Percentiles rank a stretch among this genome's conserved stretches.
phyloP scores from a whole-genome alignment of 2,888 invertebrate genomes.

The Hirtodrosophila confusa region DNA sequence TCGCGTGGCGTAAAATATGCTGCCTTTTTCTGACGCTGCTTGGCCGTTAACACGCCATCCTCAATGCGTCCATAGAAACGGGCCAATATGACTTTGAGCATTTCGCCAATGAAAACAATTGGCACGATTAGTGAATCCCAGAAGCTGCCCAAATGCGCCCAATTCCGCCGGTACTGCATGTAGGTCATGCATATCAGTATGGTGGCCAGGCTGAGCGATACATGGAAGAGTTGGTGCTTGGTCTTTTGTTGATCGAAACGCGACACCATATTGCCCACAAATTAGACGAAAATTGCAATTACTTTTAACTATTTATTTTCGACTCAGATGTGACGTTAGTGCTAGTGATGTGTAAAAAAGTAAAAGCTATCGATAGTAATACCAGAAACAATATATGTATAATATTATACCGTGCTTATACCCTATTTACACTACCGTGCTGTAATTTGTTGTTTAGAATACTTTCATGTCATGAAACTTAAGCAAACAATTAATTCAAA shows the following conservation, averaged over 20 bases:
- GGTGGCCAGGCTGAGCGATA: slow-evolving; percentile 82
- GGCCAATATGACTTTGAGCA: slow-evolving; percentile 80
- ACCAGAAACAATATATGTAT: too few relatives aligned
- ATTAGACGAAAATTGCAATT: slow-evolving; percentile 11
- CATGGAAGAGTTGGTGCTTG: slow-evolving; percentile 83
- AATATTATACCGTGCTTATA: too few relatives aligned
- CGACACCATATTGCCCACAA: slow-evolving; percentile 68
- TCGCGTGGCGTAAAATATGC: slow-evolving; percentile 79
- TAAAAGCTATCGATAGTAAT: slow-evolving; percentile 21
- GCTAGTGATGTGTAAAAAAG: slow-evolving; percentile 14
- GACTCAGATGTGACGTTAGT: slow-evolving; percentile 26
- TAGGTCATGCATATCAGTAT: slow-evolving; percentile 83
- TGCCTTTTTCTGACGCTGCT: slow-evolving; percentile 81
- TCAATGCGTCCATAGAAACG: slow-evolving; percentile 80
- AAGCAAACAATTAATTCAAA: too few relatives aligned
- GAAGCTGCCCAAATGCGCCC: slow-evolving; percentile 82
- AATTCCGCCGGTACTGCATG: slow-evolving; percentile 81
- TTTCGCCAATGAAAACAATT: slow-evolving; percentile 81
- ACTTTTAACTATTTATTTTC: slow-evolving; percentile 50
- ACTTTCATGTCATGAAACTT: too few relatives aligned
- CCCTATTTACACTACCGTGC: too few relatives aligned
- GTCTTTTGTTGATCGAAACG: slow-evolving; percentile 83
- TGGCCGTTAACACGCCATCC: slow-evolving; percentile 70
- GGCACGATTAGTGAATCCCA: slow-evolving; percentile 83
- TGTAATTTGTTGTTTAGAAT: too few relatives aligned